phyloP scores from a whole-genome alignment of 2,113 vertebrate genomes.

The Probosciger aterrimus region DNA sequence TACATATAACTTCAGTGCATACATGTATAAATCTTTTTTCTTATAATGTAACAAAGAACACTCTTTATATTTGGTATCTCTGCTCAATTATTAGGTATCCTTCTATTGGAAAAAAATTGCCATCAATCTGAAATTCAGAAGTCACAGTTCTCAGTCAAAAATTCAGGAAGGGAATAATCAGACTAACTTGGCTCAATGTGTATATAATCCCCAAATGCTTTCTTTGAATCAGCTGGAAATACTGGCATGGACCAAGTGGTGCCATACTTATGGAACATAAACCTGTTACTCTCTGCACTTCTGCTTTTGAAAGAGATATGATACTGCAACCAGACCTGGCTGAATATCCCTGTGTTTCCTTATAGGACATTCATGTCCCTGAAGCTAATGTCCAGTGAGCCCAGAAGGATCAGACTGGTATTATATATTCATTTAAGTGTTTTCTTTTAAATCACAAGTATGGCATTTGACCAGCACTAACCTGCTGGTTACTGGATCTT shows the following conservation, averaged over 20 bases:
- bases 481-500: not conserved
- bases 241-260: not conserved
- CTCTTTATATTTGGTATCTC: not conserved
- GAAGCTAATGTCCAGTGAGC: not conserved
- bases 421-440: not conserved
- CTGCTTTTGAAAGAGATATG: not conserved
- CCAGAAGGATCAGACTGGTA: not conserved
- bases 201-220: not conserved
- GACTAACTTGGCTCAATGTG: not conserved
- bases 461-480: not conserved
- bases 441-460: not conserved
- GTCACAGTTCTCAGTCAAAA: not conserved
- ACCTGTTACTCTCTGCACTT: not conserved
- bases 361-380: not conserved
- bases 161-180: not conserved
- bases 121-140: not conserved
- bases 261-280: accelerated
- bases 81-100: not conserved
- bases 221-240: not conserved
- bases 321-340: not conserved
- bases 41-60: not conserved
- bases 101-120: not conserved
- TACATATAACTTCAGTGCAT: not conserved
- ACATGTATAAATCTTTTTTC: not conserved
- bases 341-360: not conserved